phyloP scores from a whole-genome alignment of 2,797 vertebrate genomes.

The Mastacembelus armatus region DNA sequence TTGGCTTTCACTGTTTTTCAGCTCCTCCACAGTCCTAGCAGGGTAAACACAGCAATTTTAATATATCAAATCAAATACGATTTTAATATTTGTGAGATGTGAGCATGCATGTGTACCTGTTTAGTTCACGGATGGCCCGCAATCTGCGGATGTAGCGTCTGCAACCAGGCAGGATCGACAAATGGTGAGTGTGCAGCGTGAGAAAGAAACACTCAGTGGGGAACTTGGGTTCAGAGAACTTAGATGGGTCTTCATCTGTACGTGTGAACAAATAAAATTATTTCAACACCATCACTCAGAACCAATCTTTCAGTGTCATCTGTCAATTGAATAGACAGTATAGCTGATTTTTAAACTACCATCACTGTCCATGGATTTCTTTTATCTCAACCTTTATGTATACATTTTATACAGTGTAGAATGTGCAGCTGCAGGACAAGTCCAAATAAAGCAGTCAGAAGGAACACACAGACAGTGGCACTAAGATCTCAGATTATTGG shows the following conservation, averaged over 20 bases:
- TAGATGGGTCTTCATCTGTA: constrained; percentile 88
- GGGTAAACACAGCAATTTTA: constrained; percentile 19
- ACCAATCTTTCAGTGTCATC: neutral
- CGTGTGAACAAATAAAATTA: constrained; percentile 2
- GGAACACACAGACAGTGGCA: neutral
- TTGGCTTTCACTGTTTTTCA: constrained; percentile 97
- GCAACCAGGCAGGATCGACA: constrained; percentile 96
- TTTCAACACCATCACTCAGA: neutral
- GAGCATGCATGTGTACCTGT: constrained; percentile 85
- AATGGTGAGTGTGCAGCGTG: constrained; percentile 95
- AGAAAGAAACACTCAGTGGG: constrained; percentile 98
- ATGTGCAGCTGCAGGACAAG: neutral
- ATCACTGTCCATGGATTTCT: neutral
- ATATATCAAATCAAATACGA: neutral
- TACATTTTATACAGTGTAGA: neutral
- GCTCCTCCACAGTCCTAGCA: constrained; percentile 95
- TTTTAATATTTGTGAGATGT: neutral
- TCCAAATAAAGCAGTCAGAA: neutral
- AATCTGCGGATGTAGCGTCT: constrained; percentile 97
- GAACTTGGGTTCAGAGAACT: constrained; percentile 90
- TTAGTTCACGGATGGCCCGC: constrained; percentile 96
- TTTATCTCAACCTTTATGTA: no score
- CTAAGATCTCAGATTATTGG: constrained; percentile 5
- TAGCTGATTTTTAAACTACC: no score
- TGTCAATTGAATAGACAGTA: no score